Base-by-base conservation (phyloP, 2,113 vertebrate genomes). In the Phocoena phocoena region DNA sequence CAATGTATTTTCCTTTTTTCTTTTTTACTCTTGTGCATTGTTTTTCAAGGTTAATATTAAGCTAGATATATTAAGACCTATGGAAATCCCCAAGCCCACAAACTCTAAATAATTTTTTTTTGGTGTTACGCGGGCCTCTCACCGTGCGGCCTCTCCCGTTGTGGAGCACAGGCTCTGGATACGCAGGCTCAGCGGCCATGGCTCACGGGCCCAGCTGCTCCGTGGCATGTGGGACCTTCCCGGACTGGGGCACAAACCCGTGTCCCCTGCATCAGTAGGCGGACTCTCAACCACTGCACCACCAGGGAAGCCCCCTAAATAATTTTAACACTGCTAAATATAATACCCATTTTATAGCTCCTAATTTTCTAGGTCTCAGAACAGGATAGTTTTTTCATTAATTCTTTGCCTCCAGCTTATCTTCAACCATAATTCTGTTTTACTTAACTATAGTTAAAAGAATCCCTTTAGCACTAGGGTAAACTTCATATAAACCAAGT, bases 321-420 rank as follows among this genome's bases (percentile, higher is more conserved):
- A 87, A 86, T 85, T 97, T 98, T 96, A 98, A 97, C 63, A 94
- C 25, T 98, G 96, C 95, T 98, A 98, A 98, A 98, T 98, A 98
- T 97, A 98, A 98, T 97, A 97, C 44, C 26, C 3, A 70, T 92
- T 98, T 98, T 95, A 97, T 96, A 98, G 80, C 13, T 98, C 62
- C 87, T 98, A 98, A 98, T 98, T 98, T 98, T 95, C 94, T 98
- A 63, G 53, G 36, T 98, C 97, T 98, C 96, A 98, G 76, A 98
- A 98, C 71, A 97, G 77, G 53, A 58, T 93, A 96, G 38, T 50
- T 92, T 97, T 97, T 98, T 98, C 94, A 98, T 98, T 98, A 98
- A 98, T 97, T 98, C 70, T 97, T 98, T 98, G 97, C 97, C 97
- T 98, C 83, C 71, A 98, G 97, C 91, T 86, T 88, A 98, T 98